Evolutionary conservation across 1,140 invertebrate genomes (phyloP).

Genomic region (Pseudomyrmex cubaensis): DNA sequence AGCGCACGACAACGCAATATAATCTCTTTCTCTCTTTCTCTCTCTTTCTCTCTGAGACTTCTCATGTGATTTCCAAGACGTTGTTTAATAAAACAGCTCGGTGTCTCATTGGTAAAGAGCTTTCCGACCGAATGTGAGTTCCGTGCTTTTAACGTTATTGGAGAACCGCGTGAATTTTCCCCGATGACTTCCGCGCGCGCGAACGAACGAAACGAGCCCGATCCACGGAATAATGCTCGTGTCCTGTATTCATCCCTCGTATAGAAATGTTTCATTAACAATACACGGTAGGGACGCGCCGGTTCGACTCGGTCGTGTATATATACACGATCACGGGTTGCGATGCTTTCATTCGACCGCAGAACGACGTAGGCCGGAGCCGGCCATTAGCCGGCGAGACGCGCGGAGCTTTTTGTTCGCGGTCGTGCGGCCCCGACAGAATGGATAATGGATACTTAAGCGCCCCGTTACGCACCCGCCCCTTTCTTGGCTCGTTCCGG

Average conservation of each 20-base stretch:
- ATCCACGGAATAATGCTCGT: constrained; percentile 11
- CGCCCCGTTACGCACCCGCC: constrained; percentile 59
- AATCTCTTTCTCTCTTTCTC: too few species aligned
- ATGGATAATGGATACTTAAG: constrained; percentile 71
- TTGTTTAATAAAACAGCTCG: constrained; percentile 53
- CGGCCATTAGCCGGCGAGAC: constrained; percentile 55
- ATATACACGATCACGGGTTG: not conserved
- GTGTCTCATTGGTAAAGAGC: constrained; percentile 40
- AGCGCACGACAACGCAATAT: not conserved
- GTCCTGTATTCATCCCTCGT: not conserved
- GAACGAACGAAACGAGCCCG: too few species aligned
- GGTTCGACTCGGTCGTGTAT: not conserved
- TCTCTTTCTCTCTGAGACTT: not conserved
- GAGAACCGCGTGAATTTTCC: constrained; percentile 44
- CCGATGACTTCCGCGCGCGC: not conserved
- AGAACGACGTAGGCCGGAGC: constrained; percentile 32
- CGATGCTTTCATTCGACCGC: constrained; percentile 34
- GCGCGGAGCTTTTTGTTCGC: constrained; percentile 58
- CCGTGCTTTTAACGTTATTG: constrained; percentile 54
- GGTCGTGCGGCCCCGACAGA: constrained; percentile 42
- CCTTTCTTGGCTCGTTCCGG: constrained; percentile 16
- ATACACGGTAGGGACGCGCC: too few species aligned
- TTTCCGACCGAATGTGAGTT: not conserved
- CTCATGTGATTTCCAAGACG: constrained; percentile 45
- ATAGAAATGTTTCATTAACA: constrained; percentile 46